A percentile compares a stretch with the other conserved stretches of the same genome.
Evolutionary conservation across 1,140 invertebrate genomes (phyloP).

Genomic region (Tetramorium simillimum): DNA sequence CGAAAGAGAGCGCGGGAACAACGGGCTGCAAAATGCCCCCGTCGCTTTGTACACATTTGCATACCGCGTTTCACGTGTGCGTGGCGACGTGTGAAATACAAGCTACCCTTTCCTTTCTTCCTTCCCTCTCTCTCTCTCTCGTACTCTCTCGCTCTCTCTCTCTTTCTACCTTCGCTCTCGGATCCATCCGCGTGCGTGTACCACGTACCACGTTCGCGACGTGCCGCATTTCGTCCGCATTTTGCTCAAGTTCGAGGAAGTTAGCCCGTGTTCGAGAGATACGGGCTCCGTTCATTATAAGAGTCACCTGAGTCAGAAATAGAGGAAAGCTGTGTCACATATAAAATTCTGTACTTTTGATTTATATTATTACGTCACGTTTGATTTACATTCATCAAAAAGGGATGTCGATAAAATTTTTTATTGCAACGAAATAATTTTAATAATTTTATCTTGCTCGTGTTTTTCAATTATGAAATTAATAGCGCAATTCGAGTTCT

Average conservation of each 20-base stretch:
- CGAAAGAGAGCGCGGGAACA: constrained; percentile 59
- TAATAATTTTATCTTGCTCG: background rate
- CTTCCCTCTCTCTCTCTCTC: background rate
- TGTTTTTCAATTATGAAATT: background rate
- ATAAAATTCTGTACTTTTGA: background rate
- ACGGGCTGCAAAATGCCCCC: constrained; percentile 72
- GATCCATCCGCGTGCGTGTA: constrained; percentile 22
- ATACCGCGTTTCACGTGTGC: constrained; percentile 72
- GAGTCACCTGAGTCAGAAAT: background rate
- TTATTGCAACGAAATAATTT: background rate
- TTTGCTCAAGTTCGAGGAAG: constrained; percentile 16
- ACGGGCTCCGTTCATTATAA: background rate
- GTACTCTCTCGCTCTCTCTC: background rate
- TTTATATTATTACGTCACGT: background rate
- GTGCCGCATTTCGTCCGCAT: constrained; percentile 3
- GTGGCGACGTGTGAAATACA: constrained; percentile 75
- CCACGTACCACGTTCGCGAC: background rate
- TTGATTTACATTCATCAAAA: background rate
- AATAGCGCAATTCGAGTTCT: background rate
- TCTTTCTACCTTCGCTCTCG: constrained; percentile 31
- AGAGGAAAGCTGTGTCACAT: background rate
- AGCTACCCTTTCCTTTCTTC: constrained; percentile 48
- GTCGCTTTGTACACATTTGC: constrained; percentile 79
- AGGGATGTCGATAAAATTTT: background rate
- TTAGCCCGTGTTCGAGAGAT: background rate